Percentiles rank a stretch among this genome's conserved stretches.
Conservation (phyloP, 2,113 vertebrate species). For the Chaetorhynchus papuensis region DNA sequence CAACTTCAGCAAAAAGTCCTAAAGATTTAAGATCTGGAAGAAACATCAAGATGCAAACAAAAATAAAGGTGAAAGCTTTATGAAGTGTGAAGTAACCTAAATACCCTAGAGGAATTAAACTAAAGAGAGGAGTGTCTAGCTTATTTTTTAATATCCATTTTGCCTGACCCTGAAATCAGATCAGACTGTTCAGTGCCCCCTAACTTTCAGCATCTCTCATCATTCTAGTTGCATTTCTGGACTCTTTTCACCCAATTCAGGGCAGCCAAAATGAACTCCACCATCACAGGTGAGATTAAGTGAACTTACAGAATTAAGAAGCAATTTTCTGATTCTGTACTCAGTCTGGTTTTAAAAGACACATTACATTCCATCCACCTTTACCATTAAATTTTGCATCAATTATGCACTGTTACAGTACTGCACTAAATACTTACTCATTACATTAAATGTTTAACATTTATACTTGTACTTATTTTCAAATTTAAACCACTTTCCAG, state of each 20-base stretch:
- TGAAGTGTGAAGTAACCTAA: neutral
- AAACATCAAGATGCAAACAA: neutral
- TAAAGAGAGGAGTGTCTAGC: neutral
- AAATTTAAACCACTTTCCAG: neutral
- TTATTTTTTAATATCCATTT: neutral
- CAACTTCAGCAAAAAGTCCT: neutral
- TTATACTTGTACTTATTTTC: neutral
- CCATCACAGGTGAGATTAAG: neutral
- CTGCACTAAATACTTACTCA: neutral
- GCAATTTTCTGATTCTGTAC: neutral
- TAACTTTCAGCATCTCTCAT: neutral
- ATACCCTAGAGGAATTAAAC: neutral
- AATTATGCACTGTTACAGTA: neutral
- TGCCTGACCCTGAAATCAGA: neutral
- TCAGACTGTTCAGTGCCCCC: neutral
- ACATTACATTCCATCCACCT: neutral
- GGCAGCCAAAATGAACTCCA: neutral
- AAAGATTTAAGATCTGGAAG: neutral
- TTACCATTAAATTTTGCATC: neutral
- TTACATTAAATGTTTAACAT: neutral
- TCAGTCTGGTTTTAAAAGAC: neutral
- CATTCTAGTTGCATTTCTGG: neutral
- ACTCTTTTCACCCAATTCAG: neutral
- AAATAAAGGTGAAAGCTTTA: neutral
- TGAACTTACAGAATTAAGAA: neutral